Base-by-base conservation (phyloP, 2,888 invertebrate genomes). In the Alsophila aescularia region DNA sequence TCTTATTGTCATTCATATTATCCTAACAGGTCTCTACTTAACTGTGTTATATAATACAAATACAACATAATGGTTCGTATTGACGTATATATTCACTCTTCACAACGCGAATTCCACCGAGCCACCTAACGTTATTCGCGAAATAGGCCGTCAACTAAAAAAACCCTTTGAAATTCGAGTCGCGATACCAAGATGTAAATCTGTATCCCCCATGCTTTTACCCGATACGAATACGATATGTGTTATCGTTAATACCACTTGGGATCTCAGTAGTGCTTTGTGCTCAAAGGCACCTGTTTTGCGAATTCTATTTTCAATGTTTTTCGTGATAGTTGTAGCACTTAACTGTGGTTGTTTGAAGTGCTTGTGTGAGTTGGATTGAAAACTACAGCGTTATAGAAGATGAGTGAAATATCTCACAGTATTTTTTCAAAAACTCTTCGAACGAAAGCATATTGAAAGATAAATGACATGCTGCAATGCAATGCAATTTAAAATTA, bases 201-300 rank as follows among this genome's bases (percentile, higher is more conserved):
- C 88, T 83, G 83, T 76, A 89, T 85, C 83, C 89, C 90, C 89
- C 83, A 81, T 85, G 87, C 89, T 89, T 88, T 88, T 81, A 87
- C 85, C 76, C 82, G 87, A 87, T 86, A 75, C 87, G 87, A 77
- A 88, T 87, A 86, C 88, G 82, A 81, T 88, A 87, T 84, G 84
- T 79, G 86, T 87, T 89, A 88, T 88, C 85, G 63, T 72, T 88
- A 88, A 90, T 87, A 83, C 75, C 90, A 84, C 90, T 77, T 80
- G 90, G 90, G 90, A 90, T 81, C 62, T 54, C 61, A 80, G 80
- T 88, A 88, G 83, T 85, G 82, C 87, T 87, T 87, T 87, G 86
- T 85, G 77, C 78, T 84, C 90, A 90, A 90, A 90, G 89, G 85
- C 79, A 87, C 83, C 82, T 84, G 82, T 79, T 87, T 76, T 44